phyloP scores from a whole-genome alignment of 2,113 vertebrate species.

The Myiopsitta monachus region DNA sequence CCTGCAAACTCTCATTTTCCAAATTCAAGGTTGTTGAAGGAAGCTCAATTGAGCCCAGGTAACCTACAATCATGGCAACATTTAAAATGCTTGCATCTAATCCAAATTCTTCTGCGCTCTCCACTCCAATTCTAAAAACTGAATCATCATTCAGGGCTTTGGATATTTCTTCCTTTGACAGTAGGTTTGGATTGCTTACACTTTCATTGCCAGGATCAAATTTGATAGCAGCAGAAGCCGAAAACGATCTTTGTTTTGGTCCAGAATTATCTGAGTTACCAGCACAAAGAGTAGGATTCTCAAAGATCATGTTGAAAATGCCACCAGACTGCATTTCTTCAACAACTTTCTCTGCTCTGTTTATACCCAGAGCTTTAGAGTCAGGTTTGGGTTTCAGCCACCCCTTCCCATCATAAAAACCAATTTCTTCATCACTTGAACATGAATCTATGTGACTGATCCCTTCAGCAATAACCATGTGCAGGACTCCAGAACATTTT shows the following conservation, averaged over 20 bases:
- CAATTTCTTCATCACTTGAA: conserved; percentile 92
- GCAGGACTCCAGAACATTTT: conserved; percentile 90
- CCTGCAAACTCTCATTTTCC: conserved; percentile 92
- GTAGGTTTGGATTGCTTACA: conserved; percentile 70
- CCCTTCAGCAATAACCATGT: conserved; percentile 85
- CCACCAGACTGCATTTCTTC: conserved; percentile 95
- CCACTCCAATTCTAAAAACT: conserved; percentile 77
- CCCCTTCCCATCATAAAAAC: conserved; percentile 80
- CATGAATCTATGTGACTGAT: conserved; percentile 82
- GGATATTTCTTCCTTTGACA: conserved; percentile 83
- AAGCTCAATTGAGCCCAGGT: conserved; percentile 94
- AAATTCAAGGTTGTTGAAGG: conserved; percentile 87
- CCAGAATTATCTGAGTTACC: conserved; percentile 74
- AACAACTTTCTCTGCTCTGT: conserved; percentile 92
- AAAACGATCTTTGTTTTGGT: conserved; percentile 76
- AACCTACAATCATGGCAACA: conserved; percentile 96
- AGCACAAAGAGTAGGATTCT: conserved; percentile 83
- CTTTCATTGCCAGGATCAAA: conserved; percentile 64
- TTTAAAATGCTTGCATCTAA: conserved; percentile 90
- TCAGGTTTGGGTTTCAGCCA: conserved; percentile 88
- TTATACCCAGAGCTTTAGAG: conserved; percentile 90
- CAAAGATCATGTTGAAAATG: conserved; percentile 97
- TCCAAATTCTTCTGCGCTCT: conserved; percentile 74
- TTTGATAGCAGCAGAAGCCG: conserved; percentile 78
- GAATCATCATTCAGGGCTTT: conserved; percentile 80